Conservation (phyloP, 2,113 vertebrate genomes). For the Trogon surrucura region DNA sequence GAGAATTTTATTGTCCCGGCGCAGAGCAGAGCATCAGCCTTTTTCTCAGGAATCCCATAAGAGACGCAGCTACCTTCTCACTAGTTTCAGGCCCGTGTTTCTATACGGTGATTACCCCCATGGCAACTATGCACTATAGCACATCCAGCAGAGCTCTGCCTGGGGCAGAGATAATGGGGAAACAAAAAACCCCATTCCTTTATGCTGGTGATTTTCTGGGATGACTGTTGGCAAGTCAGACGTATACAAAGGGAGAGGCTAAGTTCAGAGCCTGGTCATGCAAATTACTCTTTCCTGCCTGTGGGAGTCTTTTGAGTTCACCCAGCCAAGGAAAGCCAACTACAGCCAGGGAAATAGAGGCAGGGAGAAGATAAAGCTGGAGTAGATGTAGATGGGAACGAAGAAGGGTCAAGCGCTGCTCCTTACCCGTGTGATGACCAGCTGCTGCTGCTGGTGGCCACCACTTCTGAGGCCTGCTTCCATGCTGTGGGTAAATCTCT, state of each 20-base stretch:
- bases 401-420: background rate
- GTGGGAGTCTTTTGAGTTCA: background rate
- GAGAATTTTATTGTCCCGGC: background rate
- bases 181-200: background rate
- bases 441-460: background rate
- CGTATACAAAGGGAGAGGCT: background rate
- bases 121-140: background rate
- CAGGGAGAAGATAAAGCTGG: background rate
- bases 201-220: background rate
- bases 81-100: background rate
- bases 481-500: background rate
- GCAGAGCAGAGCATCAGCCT: background rate
- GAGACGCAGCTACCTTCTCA: background rate
- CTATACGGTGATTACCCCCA: background rate
- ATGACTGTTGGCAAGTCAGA: background rate
- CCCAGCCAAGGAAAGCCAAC: background rate
- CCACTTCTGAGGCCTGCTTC: background rate
- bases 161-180: background rate
- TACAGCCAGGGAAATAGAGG: background rate
- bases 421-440: background rate
- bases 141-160: background rate
- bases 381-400: background rate
- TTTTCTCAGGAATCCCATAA: background rate
- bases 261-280: background rate
- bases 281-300: background rate